A percentile compares a stretch with the other conserved stretches of the same genome.
Evolutionary conservation across 1,140 invertebrate genomes (phyloP).

Genomic region (Pinna nobilis): DNA sequence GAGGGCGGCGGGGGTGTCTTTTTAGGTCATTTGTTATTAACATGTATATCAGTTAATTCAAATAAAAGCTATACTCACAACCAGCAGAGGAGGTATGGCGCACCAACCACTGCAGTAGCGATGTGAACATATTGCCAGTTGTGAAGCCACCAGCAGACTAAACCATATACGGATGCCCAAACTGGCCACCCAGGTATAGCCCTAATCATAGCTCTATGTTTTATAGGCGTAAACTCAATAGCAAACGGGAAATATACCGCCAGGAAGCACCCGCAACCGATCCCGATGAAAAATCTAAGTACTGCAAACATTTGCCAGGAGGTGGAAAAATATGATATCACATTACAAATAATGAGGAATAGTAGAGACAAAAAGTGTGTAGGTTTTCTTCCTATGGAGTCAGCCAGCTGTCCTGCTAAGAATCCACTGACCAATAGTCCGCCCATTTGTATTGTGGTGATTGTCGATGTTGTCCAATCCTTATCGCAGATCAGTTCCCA

Average conservation of each 20-base stretch:
- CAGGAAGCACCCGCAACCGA: slow-evolving; percentile 25
- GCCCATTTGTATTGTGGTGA: slow-evolving; percentile 64
- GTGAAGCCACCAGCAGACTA: slow-evolving; percentile 32
- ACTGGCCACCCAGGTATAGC: slow-evolving; percentile 34
- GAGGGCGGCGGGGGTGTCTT: too few relatives aligned
- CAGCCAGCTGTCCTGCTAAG: slow-evolving; percentile 52
- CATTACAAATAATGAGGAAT: slow-evolving; percentile 34
- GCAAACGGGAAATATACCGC: slow-evolving; percentile 29
- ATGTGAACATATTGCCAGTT: slow-evolving; percentile 47
- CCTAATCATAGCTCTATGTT: slow-evolving; percentile 28
- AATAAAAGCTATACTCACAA: slow-evolving; percentile 39
- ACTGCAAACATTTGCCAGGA: slow-evolving; percentile 62
- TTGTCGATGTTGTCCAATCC: slow-evolving; percentile 42
- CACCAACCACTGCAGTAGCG: background rate
- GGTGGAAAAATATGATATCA: slow-evolving; percentile 44
- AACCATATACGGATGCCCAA: slow-evolving; percentile 13
- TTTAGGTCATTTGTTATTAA: too few relatives aligned
- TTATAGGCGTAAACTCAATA: slow-evolving; percentile 31
- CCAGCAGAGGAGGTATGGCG: slow-evolving; percentile 21
- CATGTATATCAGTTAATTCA: too few relatives aligned
- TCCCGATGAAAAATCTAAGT: slow-evolving; percentile 59
- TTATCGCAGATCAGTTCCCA: slow-evolving; percentile 63
- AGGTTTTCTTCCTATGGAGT: slow-evolving; percentile 56
- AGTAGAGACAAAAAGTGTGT: slow-evolving; percentile 45
- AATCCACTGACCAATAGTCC: slow-evolving; percentile 59